Evolutionary conservation across 2,888 invertebrate genomes (phyloP).

Genomic region (Ichneumoninae sp.): DNA sequence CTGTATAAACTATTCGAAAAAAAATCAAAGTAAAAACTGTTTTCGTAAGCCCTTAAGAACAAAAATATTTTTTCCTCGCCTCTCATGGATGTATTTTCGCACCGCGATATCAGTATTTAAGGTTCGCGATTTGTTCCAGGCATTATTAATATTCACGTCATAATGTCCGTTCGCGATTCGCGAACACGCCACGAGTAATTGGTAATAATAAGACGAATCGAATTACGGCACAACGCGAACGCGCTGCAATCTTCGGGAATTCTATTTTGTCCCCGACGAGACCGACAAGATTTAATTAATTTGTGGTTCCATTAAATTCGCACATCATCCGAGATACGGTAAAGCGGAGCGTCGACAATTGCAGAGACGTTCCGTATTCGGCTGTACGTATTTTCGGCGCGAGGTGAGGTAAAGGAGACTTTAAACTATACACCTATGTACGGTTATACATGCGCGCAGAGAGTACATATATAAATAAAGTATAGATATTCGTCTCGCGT

Average conservation of each 20-base stretch:
- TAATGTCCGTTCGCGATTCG: not conserved
- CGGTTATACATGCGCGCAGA: not conserved
- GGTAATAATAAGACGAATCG: not conserved
- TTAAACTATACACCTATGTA: constrained; percentile 4
- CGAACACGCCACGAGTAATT: not conserved
- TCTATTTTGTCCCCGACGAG: constrained; percentile 8
- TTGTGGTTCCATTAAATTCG: constrained; percentile 10
- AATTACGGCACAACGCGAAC: not conserved
- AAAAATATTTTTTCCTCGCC: no score
- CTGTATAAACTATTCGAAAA: no score
- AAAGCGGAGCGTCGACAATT: constrained; percentile 7
- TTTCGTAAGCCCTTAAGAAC: no score
- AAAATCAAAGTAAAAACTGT: no score
- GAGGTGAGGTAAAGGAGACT: not conserved
- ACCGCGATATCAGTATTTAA: not conserved
- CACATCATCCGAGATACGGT: not conserved
- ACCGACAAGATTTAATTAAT: constrained; percentile 11
- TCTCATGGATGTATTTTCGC: no score
- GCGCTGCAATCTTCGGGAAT: constrained; percentile 5
- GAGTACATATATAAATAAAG: not conserved
- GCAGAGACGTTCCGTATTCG: not conserved
- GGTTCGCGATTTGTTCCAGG: not conserved
- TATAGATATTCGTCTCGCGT: not conserved
- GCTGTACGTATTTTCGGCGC: not conserved
- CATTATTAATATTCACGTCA: not conserved